Conservation (phyloP, 2,888 invertebrate species). For the Drosophila tanythrix region DNA sequence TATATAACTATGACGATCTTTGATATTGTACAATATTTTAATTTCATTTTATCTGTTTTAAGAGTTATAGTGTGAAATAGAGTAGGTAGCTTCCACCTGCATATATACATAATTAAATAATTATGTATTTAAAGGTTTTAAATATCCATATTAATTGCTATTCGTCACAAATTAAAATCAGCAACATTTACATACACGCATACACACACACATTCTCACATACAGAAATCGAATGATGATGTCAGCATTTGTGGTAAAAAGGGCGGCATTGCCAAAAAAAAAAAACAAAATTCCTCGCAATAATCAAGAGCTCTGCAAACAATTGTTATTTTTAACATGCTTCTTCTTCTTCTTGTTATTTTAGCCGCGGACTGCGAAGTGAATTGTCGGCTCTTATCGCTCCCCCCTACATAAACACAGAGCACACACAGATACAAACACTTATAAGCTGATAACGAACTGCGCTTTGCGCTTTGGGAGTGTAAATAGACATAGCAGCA, state of each 20-base stretch:
- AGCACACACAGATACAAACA: background rate
- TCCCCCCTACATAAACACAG: constrained; percentile 8
- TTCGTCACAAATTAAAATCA: constrained; percentile 20
- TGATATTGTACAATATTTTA: background rate
- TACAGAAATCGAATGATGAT: constrained; percentile 28
- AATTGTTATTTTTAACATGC: constrained; percentile 53
- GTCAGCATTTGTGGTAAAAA: constrained; percentile 34
- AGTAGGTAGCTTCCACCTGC: background rate
- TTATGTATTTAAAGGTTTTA: background rate
- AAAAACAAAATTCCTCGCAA: constrained; percentile 23
- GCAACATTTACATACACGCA: constrained; percentile 8
- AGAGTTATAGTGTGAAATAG: background rate
- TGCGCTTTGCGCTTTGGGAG: constrained; percentile 31
- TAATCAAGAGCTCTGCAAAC: constrained; percentile 36
- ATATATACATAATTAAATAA: background rate
- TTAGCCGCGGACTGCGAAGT: constrained; percentile 21
- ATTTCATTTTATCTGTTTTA: background rate
- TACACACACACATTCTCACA: background rate
- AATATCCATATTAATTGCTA: background rate
- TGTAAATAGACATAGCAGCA: constrained; percentile 42
- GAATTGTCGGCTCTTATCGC: constrained; percentile 64
- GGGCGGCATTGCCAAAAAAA: constrained; percentile 34
- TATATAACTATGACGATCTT: background rate
- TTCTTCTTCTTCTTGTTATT: constrained; percentile 23
- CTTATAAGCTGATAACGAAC: constrained; percentile 55